Evolutionary conservation across 2,113 vertebrate species (phyloP), one percentile per base, ranked within the genome.

Genomic region (Grantiella picta): DNA sequence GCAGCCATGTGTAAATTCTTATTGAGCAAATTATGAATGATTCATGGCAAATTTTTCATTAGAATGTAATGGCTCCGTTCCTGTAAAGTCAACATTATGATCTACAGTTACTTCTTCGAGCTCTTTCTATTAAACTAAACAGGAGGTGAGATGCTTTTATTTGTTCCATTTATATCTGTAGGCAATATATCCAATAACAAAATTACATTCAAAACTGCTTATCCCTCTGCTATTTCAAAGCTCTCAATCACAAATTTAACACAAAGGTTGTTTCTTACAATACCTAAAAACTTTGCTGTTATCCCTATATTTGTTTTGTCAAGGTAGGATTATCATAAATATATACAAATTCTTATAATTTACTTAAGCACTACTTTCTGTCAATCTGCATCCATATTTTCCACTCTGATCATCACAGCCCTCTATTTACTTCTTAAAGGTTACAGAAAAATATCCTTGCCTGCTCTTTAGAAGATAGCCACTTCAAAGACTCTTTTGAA

Each of bases 1-100:
- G 89, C 60, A 96, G 71, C 66, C 95, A 96, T 95, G 95, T 95
- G 89, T 89, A 97, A 97, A 96, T 86, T 89, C 96, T 94, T 96
- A 96, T 90, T 90, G 82, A 96, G 71, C 23, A 95, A 96, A 97
- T 96, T 97, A 96, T 89, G 91, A 97, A 96, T 87, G 81, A 97
- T 95, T 97, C 89, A 95, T 94, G 72, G 80, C 45, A 92, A 71
- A 80, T 68, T 96, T 96, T 96, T 97, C 94, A 97, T 97, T 96
- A 95, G 76, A 84, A 83, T 77, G 76, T 89, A 95, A 97, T 82
- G 75, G 81, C 80, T 95, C 70, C 87, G 97, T 97, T 97, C 54
- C 68, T 25, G 31, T 94, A 95, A 97, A 96, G 94, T 96, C 96
- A 97, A 97, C 77, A 90, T 91, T 84, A 94, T 94, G 86, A 96